Evolutionary conservation across 1,140 invertebrate species (phyloP).

Genomic region (Sipha flava): DNA sequence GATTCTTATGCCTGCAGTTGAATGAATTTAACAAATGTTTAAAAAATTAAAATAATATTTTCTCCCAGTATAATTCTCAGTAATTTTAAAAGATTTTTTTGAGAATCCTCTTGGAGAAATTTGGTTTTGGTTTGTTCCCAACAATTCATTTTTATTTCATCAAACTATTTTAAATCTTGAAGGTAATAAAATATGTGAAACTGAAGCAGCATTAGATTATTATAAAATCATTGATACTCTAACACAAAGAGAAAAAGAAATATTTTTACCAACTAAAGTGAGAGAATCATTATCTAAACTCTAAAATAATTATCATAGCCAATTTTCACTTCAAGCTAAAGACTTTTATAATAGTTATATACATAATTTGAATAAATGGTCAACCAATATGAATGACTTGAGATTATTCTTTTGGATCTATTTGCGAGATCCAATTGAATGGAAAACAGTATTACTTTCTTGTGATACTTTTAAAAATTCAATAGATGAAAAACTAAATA

Average conservation of each 20-base stretch:
- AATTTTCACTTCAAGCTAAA: neutral
- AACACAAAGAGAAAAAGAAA: neutral
- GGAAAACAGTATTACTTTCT: neutral
- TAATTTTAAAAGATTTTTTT: neutral
- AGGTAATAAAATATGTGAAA: neutral
- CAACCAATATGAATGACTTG: neutral
- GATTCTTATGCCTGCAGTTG: neutral
- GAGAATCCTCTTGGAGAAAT: neutral
- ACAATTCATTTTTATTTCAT: neutral
- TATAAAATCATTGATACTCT: neutral
- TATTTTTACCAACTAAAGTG: neutral
- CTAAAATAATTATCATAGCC: neutral
- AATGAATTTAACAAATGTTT: neutral
- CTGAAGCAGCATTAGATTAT: neutral
- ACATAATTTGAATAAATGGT: neutral
- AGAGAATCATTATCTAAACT: neutral
- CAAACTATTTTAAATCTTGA: neutral
- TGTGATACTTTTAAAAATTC: neutral
- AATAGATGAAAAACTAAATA: neutral
- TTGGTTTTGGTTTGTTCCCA: neutral
- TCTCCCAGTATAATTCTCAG: neutral
- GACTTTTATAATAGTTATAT: neutral
- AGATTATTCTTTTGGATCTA: neutral
- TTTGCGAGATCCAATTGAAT: neutral
- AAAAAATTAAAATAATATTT: neutral